Evolutionary conservation across 2,113 vertebrate genomes (phyloP), one percentile per base, ranked within the genome.

Genomic region (Peromyscus californicus): DNA sequence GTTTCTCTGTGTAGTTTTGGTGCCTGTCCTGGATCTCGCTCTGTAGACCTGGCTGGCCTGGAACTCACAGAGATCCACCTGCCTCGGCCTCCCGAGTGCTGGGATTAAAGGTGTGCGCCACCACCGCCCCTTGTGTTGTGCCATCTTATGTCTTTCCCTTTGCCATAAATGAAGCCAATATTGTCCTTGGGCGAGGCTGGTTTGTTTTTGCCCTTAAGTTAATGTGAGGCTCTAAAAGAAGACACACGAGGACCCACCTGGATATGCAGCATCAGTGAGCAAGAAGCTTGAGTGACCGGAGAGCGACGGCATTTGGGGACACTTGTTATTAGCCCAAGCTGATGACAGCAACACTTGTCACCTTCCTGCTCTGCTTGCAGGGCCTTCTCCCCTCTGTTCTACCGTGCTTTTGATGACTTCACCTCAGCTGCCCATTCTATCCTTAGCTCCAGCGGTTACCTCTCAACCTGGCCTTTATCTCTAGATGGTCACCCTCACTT

Each of bases 111-210:
- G 51, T 0, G 10, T 51, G 51, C 10, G 9, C 51, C 51, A 51
- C 51, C 51, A 51, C 51, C 10, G 51, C 51, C 51, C 51, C 51
- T 1, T 11, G 57, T 59, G 86, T 42, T 75, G 45, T 88, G 86
- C 63, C 54, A 31, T 70, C 74, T 3, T 42, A 61, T 67, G 48
- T 85, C 91, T 10, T 42, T 51, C 5, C 36, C 42, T 88, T 89
- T 90, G 74, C 48, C 80, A 45, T 48, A 88, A 92, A 87, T 70
- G 70, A 96, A 63, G 65, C 91, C 21, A 42, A 59, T 19, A 57
- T 2, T 48, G n/a, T 78, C 76, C 51, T 80, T 36, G 87, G 42
- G 39, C 90, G 31, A 88, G 45, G 39, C 82, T 91, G 5, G 21
- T 36, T 76, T 29, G 36, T 12, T 51, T 69, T 54, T 65, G 24